phyloP scores from a whole-genome alignment of 2,888 invertebrate species.

The Pollenia amentaria region DNA sequence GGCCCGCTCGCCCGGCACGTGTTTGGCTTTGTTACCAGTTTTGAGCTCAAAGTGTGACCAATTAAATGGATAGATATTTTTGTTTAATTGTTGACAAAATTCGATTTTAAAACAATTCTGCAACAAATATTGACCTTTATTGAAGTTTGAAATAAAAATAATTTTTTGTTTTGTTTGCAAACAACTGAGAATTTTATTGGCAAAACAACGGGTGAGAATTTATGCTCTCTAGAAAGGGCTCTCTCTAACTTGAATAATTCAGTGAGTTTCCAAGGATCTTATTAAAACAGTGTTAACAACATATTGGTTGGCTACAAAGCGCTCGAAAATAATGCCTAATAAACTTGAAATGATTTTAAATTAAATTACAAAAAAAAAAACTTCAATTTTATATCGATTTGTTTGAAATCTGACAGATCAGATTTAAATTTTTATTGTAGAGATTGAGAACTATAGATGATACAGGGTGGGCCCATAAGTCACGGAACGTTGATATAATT shows the following conservation, averaged over 20 bases:
- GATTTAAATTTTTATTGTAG: too few relatives aligned
- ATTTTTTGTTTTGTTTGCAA: not conserved
- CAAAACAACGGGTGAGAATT: slow-evolving; percentile 58
- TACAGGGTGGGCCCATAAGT: too few relatives aligned
- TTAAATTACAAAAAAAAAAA: too few relatives aligned
- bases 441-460: too few relatives aligned
- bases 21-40: not conserved
- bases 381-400: too few relatives aligned
- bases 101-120: slow-evolving; percentile 2
- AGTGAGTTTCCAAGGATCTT: not conserved
- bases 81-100: slow-evolving; percentile 30
- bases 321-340: not conserved
- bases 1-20: not conserved
- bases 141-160: not conserved
- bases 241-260: not conserved
- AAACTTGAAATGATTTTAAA: too few relatives aligned
- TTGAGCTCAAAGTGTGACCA: slow-evolving; percentile 42
- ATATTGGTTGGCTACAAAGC: not conserved
- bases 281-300: slow-evolving; percentile 9
- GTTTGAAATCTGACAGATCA: too few relatives aligned
- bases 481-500: too few relatives aligned
- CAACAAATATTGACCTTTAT: slow-evolving; percentile 31
- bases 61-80: slow-evolving; percentile 50
- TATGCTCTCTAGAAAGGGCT: not conserved
- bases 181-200: slow-evolving; percentile 18